Conservation (phyloP, 2,888 invertebrate genomes). For the Heliconius charithonia region DNA sequence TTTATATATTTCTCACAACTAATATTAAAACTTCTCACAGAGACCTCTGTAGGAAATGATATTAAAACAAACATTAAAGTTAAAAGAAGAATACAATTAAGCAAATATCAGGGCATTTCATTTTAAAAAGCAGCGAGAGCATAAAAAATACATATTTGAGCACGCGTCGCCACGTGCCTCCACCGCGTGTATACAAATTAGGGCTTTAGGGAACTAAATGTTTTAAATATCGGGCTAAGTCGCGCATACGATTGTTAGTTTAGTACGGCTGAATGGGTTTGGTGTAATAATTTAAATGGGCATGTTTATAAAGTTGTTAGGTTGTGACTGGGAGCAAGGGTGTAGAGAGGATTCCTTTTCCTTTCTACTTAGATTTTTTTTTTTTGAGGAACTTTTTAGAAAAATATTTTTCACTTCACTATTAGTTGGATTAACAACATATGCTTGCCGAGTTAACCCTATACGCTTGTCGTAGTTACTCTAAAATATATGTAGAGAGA, state of each 20-base stretch:
- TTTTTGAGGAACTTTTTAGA: not conserved
- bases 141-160: slow-evolving; percentile 43
- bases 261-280: slow-evolving; percentile 58
- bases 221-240: slow-evolving; percentile 66
- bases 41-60: not conserved
- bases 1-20: too few species aligned
- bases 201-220: slow-evolving; percentile 70
- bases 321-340: not conserved
- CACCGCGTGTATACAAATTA: slow-evolving; percentile 78
- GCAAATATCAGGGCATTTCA: slow-evolving; percentile 20
- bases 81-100: slow-evolving; percentile 10
- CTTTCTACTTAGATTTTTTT: not conserved
- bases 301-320: slow-evolving; percentile 32
- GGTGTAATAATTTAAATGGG: slow-evolving; percentile 61
- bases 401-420: not conserved
- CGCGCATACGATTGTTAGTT: slow-evolving; percentile 80
- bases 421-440: not conserved
- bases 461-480: too few species aligned
- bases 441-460: not conserved
- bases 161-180: slow-evolving; percentile 73
- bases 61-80: slow-evolving; percentile 2
- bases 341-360: not conserved
- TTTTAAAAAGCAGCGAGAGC: slow-evolving; percentile 26
- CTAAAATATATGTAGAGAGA: too few species aligned
- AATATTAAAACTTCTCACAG: not conserved